Evolutionary conservation across 2,888 invertebrate genomes (phyloP).

Genomic region (Congeria kusceri): DNA sequence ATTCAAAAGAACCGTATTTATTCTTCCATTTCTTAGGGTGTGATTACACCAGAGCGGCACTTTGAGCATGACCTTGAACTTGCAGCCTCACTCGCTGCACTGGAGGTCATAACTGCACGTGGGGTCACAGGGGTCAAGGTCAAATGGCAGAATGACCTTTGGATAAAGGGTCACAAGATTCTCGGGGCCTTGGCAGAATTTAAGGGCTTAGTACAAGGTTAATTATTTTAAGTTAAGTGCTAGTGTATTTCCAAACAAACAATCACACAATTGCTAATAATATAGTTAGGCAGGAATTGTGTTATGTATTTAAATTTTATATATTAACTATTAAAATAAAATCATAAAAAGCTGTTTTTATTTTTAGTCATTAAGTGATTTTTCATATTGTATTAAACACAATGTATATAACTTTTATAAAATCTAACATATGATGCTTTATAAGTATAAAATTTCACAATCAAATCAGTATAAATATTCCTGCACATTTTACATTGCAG

Average conservation of each 20-base stretch:
- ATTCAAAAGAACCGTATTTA: too few relatives aligned
- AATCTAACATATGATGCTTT: too few relatives aligned
- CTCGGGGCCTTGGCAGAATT: constrained; percentile 68
- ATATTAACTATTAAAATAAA: too few relatives aligned
- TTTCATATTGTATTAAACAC: too few relatives aligned
- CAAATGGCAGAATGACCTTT: constrained; percentile 76
- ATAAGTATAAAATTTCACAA: background rate
- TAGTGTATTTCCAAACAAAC: too few relatives aligned
- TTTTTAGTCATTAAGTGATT: too few relatives aligned
- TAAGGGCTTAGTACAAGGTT: constrained; percentile 33
- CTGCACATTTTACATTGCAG: constrained; percentile 12
- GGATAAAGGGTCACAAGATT: constrained; percentile 76
- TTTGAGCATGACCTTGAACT: constrained; percentile 53
- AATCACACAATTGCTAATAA: too few relatives aligned
- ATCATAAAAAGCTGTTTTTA: too few relatives aligned
- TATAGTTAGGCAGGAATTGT: too few relatives aligned
- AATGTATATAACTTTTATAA: too few relatives aligned
- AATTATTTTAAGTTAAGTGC: background rate
- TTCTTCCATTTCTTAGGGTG: background rate
- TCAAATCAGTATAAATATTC: background rate
- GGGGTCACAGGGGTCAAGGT: constrained; percentile 54
- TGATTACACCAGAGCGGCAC: background rate
- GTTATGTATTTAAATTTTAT: too few relatives aligned
- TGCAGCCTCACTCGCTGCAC: constrained; percentile 63
- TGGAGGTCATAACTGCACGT: constrained; percentile 50